phyloP scores from a whole-genome alignment of 2,113 vertebrate species.

The Tupaia tana region DNA sequence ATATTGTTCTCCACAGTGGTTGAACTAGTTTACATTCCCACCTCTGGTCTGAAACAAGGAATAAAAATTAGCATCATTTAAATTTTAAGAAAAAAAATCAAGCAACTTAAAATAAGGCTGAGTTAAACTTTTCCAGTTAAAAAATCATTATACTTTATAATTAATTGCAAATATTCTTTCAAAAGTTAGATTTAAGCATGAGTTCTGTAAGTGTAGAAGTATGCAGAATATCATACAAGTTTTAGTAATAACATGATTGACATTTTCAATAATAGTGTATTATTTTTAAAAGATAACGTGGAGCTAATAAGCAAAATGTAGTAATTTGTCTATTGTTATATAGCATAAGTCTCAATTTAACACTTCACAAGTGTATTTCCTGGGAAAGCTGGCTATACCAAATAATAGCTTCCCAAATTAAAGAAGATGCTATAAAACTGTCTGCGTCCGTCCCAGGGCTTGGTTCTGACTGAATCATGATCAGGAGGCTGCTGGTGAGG shows the following conservation, averaged over 20 bases:
- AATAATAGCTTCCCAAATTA: not conserved
- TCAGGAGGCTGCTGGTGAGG: not conserved
- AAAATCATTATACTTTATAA: not conserved
- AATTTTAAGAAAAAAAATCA: not conserved
- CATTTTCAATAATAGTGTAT: not conserved
- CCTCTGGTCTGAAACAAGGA: not conserved
- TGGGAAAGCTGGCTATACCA: not conserved
- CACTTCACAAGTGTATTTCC: not conserved
- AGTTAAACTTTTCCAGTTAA: not conserved
- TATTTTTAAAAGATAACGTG: not conserved
- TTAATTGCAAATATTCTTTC: not conserved
- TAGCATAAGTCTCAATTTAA: not conserved
- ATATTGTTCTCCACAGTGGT: too few species aligned
- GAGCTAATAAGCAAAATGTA: not conserved
- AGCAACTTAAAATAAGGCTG: not conserved
- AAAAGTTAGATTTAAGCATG: conserved; percentile 22
- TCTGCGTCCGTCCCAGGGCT: too few species aligned
- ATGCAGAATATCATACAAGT: not conserved
- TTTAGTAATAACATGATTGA: not conserved
- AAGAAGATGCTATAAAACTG: not conserved
- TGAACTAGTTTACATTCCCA: too few species aligned
- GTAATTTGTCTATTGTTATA: not conserved
- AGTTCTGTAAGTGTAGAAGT: not conserved
- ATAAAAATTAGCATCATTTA: conserved; percentile 57
- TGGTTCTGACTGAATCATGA: too few species aligned